phyloP scores from a whole-genome alignment of 2,113 vertebrate genomes.

The Nesogale talazaci region DNA sequence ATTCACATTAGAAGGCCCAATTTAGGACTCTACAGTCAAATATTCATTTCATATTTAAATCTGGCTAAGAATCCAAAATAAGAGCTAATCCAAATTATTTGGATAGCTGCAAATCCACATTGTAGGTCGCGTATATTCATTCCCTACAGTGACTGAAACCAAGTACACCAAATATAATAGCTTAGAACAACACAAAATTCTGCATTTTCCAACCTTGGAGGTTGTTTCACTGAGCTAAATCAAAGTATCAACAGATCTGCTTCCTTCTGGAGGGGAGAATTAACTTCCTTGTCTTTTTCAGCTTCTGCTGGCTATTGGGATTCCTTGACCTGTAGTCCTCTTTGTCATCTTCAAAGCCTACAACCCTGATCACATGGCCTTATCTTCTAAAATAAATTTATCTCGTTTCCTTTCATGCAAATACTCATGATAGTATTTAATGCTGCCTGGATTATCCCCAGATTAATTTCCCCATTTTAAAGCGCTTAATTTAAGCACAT shows the following conservation, averaged over 20 bases:
- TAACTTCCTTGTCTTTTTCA: not conserved
- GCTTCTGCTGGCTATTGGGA: too few relatives aligned
- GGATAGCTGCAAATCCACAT: slow-evolving; percentile 1
- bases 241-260: not conserved
- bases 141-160: not conserved
- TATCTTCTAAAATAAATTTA: not conserved
- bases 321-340: not conserved
- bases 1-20: not conserved
- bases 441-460: not conserved
- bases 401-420: not conserved
- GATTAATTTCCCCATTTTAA: not conserved
- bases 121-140: not conserved
- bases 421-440: not conserved
- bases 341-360: not conserved
- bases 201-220: not conserved
- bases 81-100: slow-evolving; percentile 44
- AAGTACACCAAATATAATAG: not conserved
- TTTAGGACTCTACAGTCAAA: slow-evolving; percentile 10
- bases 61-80: slow-evolving; percentile 33
- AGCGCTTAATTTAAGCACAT: not conserved
- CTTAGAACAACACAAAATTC: not conserved
- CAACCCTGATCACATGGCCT: not conserved
- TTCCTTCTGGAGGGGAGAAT: not conserved
- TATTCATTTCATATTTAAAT: not conserved
- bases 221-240: not conserved